Conservation (phyloP, 2,797 vertebrate species). For the Vipera ursinii region DNA sequence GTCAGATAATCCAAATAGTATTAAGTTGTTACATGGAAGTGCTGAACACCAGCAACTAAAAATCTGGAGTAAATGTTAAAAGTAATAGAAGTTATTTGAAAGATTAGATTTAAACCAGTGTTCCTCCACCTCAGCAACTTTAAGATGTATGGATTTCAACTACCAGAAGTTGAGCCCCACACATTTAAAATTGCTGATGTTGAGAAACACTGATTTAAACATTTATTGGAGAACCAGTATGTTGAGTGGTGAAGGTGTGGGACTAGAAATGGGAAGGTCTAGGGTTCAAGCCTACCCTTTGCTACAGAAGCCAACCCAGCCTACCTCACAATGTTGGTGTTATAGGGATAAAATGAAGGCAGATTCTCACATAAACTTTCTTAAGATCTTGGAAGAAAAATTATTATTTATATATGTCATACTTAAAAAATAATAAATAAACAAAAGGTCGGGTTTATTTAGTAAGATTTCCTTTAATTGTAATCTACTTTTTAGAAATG, state of each 20-base stretch:
- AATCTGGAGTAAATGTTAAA: not conserved
- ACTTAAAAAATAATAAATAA: not conserved
- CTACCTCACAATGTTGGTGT: not conserved
- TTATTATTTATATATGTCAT: not conserved
- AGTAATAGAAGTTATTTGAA: not conserved
- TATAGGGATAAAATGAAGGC: not conserved
- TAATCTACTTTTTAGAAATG: not conserved
- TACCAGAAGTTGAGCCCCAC: not conserved
- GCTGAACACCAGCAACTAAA: not conserved
- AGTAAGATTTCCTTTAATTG: not conserved
- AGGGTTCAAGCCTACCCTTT: not conserved
- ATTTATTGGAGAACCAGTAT: not conserved
- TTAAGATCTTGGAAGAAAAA: not conserved
- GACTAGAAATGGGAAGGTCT: not conserved
- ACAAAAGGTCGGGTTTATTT: not conserved
- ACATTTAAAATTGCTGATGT: not conserved
- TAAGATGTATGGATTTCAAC: not conserved
- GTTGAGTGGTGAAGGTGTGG: not conserved
- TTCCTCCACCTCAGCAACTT: not conserved
- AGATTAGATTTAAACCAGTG: not conserved
- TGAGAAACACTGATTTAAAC: not conserved
- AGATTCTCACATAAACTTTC: not conserved
- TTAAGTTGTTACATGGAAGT: not conserved
- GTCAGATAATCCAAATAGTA: not conserved
- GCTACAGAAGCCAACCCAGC: not conserved